These are phyloP conservation scores for Eristalinus sepulchralis DNA, from an alignment of 2,888 invertebrate species.

Conservation along the genomic window DNA sequence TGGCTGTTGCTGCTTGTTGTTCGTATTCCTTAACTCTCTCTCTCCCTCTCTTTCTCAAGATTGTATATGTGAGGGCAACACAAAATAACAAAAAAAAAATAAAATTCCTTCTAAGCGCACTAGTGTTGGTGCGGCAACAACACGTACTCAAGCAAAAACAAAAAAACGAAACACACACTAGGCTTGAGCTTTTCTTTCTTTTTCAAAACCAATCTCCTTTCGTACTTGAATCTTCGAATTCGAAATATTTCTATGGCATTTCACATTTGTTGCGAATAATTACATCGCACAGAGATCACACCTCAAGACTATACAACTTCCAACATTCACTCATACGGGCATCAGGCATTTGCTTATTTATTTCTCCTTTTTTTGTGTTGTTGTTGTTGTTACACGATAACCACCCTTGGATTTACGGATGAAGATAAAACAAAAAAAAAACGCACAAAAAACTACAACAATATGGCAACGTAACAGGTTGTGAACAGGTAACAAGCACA, in stretches of 20 bases:
- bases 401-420: constrained; percentile 50
- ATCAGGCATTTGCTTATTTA: background rate
- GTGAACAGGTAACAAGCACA: constrained; percentile 60
- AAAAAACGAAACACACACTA: background rate
- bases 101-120: constrained; percentile 34
- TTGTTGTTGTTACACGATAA: constrained; percentile 35
- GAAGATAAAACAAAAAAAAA: constrained; percentile 2
- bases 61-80: constrained; percentile 4
- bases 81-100: background rate
- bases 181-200: background rate
- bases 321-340: constrained; percentile 20
- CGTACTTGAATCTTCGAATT: constrained; percentile 24
- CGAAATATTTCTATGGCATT: constrained; percentile 43
- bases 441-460: constrained; percentile 45
- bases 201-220: constrained; percentile 18
- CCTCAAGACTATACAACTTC: background rate
- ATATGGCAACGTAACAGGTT: constrained; percentile 71
- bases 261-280: constrained; percentile 14
- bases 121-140: constrained; percentile 11
- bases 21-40: background rate
- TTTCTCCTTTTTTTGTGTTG: background rate
- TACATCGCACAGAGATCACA: constrained; percentile 25
- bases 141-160: background rate
- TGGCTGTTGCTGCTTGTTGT: background rate
- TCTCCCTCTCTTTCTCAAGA: background rate